Percentiles rank a stretch among this genome's conserved stretches.
These are phyloP conservation scores for Trissoscelio sp. DNA, from an alignment of 2,888 invertebrate genomes.

Conservation along the genomic window DNA sequence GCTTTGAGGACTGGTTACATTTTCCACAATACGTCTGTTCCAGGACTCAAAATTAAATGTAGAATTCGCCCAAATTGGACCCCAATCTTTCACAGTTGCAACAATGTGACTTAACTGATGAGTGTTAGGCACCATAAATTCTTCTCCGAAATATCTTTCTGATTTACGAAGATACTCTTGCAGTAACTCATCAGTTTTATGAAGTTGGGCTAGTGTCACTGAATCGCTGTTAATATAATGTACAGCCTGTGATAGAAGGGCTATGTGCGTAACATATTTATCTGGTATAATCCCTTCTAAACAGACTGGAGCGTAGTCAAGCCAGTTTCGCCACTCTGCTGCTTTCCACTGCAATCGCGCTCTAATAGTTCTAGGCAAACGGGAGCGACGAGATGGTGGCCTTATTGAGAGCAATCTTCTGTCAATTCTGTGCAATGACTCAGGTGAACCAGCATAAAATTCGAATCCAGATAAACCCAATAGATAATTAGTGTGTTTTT, in stretches of 20 bases:
- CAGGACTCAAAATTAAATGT: conserved; percentile 56
- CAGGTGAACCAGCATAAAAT: conserved; percentile 33
- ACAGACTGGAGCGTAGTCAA: conserved; percentile 42
- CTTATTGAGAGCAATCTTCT: conserved; percentile 34
- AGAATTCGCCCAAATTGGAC: conserved; percentile 48
- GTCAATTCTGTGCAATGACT: conserved; percentile 32
- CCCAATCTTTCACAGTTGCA: conserved; percentile 42
- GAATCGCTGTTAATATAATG: conserved; percentile 45
- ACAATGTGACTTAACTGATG: conserved; percentile 32
- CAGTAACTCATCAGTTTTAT: conserved; percentile 35
- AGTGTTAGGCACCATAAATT: background rate
- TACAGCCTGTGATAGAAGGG: conserved; percentile 46
- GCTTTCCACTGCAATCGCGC: conserved; percentile 51
- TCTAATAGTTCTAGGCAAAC: conserved; percentile 45
- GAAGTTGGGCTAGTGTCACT: conserved; percentile 38
- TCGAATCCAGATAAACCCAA: background rate
- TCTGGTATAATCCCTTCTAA: conserved; percentile 50
- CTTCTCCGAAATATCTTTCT: conserved; percentile 24
- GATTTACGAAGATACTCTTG: background rate
- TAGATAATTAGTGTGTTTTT: conserved; percentile 6
- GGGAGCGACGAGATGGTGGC: conserved; percentile 45
- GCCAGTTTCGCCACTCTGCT: conserved; percentile 62
- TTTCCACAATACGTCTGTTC: conserved; percentile 59
- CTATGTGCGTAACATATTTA: conserved; percentile 45
- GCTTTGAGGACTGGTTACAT: conserved; percentile 38